Evolutionary conservation across 2,797 vertebrate species (phyloP), one percentile per base, ranked within the genome.

Genomic region (Triplophysa yarkandensis): DNA sequence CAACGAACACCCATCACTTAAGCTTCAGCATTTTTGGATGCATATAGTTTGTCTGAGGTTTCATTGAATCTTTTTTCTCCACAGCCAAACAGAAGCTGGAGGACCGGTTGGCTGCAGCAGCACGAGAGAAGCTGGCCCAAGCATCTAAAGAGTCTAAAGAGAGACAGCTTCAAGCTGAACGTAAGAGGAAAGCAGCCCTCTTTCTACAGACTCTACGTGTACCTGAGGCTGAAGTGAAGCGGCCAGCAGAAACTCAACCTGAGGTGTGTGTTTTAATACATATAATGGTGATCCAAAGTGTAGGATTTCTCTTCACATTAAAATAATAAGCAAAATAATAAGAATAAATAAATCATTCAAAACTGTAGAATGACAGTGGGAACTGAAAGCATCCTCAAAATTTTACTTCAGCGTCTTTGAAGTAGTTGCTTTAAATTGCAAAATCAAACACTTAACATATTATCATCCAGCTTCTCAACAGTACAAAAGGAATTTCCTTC

Each of bases 141-240:
- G 98, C 96, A 0, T 96, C 95, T 46, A 99, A 99, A 86, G 98
- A 99, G 83, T 98, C 95, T 0, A 98, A 98, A 84, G 98, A 99
- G 86, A 98, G 98, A 84, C 98, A 99, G 86, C 93, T 99, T 2
- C 98, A 99, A 84, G 97, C 97, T 0, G 98, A 99, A 82, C 93
- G 97, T 55, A 99, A 98, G 83, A 93, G 96, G 86, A 98, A 98
- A 81, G 98, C 98, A 0, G 96, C 97, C 0, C 89, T 99, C 36
- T 99, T 99, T 81, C 87, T 99, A 16, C 96, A 98, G 81, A 98
- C 93, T 25, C 89, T 99, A 44, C 95, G 93, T 55, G 86, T 89
- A 54, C 96, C 98, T 0, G 97, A 98, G 74, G 74, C 92, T 0
- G 96, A 97, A 77, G 75, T 86, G 21, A 95, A 92, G 72, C 93